Conservation (phyloP, 37 sponge, comb jelly and placozoan genomes). For the Ianthella basta region DNA sequence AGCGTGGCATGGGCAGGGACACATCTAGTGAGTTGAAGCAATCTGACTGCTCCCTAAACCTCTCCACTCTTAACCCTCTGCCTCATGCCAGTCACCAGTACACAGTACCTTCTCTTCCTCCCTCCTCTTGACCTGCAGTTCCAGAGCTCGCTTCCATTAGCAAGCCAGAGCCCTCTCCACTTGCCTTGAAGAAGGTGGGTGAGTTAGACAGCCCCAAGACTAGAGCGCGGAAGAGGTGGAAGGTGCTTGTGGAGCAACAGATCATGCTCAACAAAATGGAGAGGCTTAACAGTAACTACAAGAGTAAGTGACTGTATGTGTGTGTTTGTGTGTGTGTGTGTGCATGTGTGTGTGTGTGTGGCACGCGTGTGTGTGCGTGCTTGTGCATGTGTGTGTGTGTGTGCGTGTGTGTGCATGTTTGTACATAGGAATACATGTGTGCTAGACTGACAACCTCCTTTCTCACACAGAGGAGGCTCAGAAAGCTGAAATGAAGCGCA, state of each 20-base stretch:
- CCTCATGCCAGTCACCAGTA: background rate
- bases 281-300: constrained; percentile 44
- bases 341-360: background rate
- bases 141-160: background rate
- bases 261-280: constrained; percentile 67
- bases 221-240: constrained; percentile 55
- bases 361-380: background rate
- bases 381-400: background rate
- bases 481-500: constrained; percentile 25
- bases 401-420: background rate
- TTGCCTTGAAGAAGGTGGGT: background rate
- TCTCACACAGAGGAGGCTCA: background rate
- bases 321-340: constrained; percentile 1
- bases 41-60: too few species aligned
- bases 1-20: constrained; percentile 6
- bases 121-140: background rate
- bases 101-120: background rate
- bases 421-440: background rate
- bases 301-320: constrained; percentile 34
- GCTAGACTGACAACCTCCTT: background rate
- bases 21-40: constrained; percentile 42
- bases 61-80: too few species aligned
- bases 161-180: background rate
- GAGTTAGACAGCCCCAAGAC: constrained; percentile 1
- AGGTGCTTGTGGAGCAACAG: constrained; percentile 73